phyloP scores from a whole-genome alignment of 2,888 invertebrate species.

The Steromphala cineraria region DNA sequence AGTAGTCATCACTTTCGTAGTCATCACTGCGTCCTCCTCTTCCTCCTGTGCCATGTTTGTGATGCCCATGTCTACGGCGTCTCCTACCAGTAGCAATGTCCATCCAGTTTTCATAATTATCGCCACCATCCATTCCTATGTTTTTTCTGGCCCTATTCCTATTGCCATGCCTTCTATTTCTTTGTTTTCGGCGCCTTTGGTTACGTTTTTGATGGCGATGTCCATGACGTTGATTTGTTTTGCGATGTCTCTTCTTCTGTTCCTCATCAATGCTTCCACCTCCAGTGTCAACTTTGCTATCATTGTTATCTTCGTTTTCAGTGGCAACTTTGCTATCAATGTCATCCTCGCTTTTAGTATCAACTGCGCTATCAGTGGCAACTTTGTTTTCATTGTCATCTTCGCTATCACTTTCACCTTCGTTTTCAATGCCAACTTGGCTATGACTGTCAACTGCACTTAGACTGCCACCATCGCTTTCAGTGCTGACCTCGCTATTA shows the following conservation, averaged over 20 bases:
- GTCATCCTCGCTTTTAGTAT: too few species aligned
- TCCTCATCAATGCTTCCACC: conserved; percentile 10
- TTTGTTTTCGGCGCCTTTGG: conserved; percentile 17
- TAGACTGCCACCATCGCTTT: background rate
- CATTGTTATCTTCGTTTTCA: background rate
- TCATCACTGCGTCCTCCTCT: background rate
- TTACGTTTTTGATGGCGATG: background rate
- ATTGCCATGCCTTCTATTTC: conserved; percentile 21
- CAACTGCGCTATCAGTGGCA: background rate
- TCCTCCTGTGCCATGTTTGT: conserved; percentile 10
- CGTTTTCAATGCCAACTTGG: background rate
- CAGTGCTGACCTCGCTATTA: background rate
- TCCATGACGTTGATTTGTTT: too few species aligned
- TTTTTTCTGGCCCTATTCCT: conserved; percentile 16
- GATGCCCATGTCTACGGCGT: conserved; percentile 21
- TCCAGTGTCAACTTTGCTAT: background rate
- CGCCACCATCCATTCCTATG: conserved; percentile 9
- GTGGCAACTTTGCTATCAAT: too few species aligned
- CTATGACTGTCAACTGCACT: background rate
- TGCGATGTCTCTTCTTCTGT: background rate
- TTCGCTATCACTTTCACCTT: background rate
- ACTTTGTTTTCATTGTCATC: background rate
- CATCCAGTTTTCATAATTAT: background rate
- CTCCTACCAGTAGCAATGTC: conserved; percentile 13
- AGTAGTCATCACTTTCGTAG: too few species aligned